Base-by-base conservation (phyloP, 2,888 invertebrate genomes). In the Apamea monoglypha region DNA sequence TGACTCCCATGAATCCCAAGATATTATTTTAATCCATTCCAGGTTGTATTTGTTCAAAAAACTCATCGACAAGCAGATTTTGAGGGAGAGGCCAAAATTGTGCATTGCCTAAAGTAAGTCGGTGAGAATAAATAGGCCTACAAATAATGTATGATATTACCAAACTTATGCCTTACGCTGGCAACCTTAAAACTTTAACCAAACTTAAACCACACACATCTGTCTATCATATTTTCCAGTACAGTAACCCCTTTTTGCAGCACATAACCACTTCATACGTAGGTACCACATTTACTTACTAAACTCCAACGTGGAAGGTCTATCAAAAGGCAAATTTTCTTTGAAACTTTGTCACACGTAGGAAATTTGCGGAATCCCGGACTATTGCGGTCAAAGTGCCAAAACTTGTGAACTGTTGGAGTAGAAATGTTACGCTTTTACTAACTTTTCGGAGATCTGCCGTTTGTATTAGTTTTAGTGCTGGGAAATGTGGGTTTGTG, bases 281-380 rank as follows among this genome's bases (percentile, higher is more conserved):
- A 71, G 18, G 72, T 59, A 80, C 63, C 44, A 59, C 50, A 74
- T 70, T 74, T 32, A 87, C 72, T 56, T 63, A 40, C 56, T 47
- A 61, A 80, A 84, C 64, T 87, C 63, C 63, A 63, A 75, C 83
- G 7, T 32, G 50, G 63, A 77, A 89, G 74, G 90, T 81, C 78
- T 85, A 77, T 85, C 78, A 88, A 83, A 89, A 81, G 83, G 81
- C 63, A 89, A 89, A 88, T 89, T 83, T 88, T 85, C 86, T 85
- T 83, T 1, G 32, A 61, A 89, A 89, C 67, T 88, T 80, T 70
- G 74, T 82, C 79, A 81, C 80, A 83, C 85, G 89, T 84, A 78
- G 76, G 29, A 74, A 84, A 90, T 88, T 86, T 77, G 82, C 53
- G 81, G 78, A 67, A 53, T 81, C 76, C 77, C 76, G n/a, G 69